Conservation (phyloP, 2,797 vertebrate genomes). For the Buceros bicornis region DNA sequence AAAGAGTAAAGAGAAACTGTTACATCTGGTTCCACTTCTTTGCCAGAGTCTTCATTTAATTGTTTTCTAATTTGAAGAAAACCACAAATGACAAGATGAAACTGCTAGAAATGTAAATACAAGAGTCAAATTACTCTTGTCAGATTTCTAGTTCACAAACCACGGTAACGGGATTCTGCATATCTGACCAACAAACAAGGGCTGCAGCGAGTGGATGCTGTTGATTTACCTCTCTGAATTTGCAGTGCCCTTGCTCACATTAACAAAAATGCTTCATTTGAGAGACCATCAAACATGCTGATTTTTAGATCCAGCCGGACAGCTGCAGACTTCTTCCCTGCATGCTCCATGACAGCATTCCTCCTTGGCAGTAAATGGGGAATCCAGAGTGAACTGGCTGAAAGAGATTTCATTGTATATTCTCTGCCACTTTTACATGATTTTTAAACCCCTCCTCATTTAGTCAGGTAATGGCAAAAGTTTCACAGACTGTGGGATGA, state of each 20-base stretch:
- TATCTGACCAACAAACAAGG: constrained; percentile 74
- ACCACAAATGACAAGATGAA: constrained; percentile 84
- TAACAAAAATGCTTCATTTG: constrained; percentile 19
- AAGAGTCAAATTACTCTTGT: constrained; percentile 83
- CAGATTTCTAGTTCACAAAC: constrained; percentile 80
- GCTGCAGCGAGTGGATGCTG: background rate
- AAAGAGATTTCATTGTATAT: constrained; percentile 1
- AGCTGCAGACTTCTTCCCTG: constrained; percentile 41
- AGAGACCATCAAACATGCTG: background rate
- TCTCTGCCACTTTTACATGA: background rate
- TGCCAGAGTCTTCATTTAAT: constrained; percentile 85
- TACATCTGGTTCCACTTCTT: constrained; percentile 82
- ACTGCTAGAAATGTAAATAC: constrained; percentile 83
- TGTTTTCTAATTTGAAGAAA: constrained; percentile 86
- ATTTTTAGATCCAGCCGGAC: constrained; percentile 18
- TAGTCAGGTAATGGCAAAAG: background rate
- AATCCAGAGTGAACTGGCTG: background rate
- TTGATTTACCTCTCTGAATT: constrained; percentile 6
- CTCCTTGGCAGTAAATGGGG: constrained; percentile 15
- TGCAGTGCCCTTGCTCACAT: background rate
- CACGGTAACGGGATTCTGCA: constrained; percentile 69
- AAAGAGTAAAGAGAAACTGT: constrained; percentile 73
- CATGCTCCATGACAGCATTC: constrained; percentile 11
- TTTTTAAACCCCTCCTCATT: background rate
- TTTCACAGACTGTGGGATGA: background rate